A percentile compares a stretch with the other conserved stretches of the same genome.
Evolutionary conservation across 1,140 invertebrate species (phyloP).

Genomic region (Conus betulinus): DNA sequence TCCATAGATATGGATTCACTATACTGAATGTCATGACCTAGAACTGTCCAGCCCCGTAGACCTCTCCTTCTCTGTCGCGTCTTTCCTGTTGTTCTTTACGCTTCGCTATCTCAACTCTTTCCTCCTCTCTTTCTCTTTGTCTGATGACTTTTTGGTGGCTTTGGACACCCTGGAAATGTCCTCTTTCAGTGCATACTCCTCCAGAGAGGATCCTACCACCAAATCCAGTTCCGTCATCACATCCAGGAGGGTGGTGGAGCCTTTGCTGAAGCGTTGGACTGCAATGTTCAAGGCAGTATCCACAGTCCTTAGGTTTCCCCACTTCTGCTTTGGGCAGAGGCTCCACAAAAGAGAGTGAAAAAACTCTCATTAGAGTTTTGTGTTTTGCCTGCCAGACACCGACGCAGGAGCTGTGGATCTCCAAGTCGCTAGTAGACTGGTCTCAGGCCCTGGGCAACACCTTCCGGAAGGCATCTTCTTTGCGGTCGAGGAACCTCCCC

Average conservation of each 20-base stretch:
- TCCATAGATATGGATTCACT: too few relatives aligned
- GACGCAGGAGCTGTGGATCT: background rate
- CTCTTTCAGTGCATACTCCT: background rate
- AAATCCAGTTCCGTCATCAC: background rate
- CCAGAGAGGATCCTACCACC: background rate
- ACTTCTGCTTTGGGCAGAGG: constrained; percentile 1
- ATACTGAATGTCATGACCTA: too few relatives aligned
- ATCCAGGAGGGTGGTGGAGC: background rate
- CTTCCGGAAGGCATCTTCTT: background rate
- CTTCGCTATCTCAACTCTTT: too few relatives aligned
- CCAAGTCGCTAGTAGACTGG: constrained; percentile 2
- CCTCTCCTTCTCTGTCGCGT: too few relatives aligned
- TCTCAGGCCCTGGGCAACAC: background rate
- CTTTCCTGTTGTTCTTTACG: too few relatives aligned
- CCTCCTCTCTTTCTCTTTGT: too few relatives aligned
- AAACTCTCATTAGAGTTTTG: constrained; percentile 16
- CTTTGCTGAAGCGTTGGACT: background rate
- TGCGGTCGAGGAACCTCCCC: background rate
- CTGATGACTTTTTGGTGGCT: background rate
- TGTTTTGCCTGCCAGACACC: constrained; percentile 18
- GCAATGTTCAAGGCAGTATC: background rate
- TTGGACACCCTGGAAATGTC: background rate
- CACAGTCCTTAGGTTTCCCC: background rate
- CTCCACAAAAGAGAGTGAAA: constrained; percentile 1
- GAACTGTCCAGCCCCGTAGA: too few relatives aligned